Evolutionary conservation across 2,888 invertebrate genomes (phyloP), one percentile per base, ranked within the genome.

Genomic region (Pocota personata): DNA sequence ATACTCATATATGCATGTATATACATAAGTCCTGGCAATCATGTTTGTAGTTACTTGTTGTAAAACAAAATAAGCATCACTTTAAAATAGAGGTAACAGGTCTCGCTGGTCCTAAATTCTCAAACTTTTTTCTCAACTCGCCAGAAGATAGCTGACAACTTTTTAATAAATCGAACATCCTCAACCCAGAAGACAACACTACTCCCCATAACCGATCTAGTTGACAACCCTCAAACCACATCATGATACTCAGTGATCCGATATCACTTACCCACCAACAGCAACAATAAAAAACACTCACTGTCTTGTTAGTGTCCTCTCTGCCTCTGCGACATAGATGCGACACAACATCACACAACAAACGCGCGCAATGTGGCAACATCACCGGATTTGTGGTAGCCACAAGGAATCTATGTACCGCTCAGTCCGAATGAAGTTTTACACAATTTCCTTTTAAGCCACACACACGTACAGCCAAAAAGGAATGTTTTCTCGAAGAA

Each of bases 371-470:
- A 64, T 77, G 77, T 72, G 78, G 82, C 58, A 79, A 62, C 79
- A 84, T 79, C 75, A 84, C 50, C 62, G 75, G 80, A 84, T 84
- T 84, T 84, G 80, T 84, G 75, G 84, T 84, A 84, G 84, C 75
- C 80, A 66, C 69, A 64, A 84, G 64, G 80, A 84, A 80, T 84
- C 75, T 84, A 84, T 84, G 84, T 84, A 84, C 84, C 84, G 84
- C 84, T 84, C 84, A 84, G 80, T 64, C 64, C 55, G 50, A 75
- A 69, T 84, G 84, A 84, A 84, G 84, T 75, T 64, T 80, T 64
- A 84, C 84, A 84, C 84, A 80, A 71, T 84, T 84, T 80, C 75
- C 80, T 84, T 73, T 79, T 64, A 75, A 75, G 79, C 48, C 69
- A 75, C 55, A 12, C 8, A 24, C 48, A 40, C 24, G 62, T 14